A percentile compares a stretch with the other conserved stretches of the same genome.
Conservation (phyloP, 2,113 vertebrate species). For the Neodon shergylaensis region DNA sequence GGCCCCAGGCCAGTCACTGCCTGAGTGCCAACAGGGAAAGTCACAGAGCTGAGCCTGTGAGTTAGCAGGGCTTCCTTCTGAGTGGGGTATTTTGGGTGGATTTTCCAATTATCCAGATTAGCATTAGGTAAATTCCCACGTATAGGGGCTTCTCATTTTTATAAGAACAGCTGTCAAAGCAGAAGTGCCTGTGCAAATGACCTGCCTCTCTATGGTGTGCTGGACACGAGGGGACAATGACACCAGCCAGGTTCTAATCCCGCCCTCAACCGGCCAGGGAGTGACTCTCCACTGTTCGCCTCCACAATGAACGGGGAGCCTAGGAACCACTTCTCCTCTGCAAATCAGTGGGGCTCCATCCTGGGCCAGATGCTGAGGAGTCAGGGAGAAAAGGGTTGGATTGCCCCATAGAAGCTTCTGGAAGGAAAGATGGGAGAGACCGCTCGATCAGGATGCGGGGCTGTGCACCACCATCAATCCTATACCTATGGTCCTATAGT, state of each 20-base stretch:
- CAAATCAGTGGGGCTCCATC: neutral
- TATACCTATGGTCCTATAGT: too few species aligned
- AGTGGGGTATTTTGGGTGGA: conserved; percentile 68
- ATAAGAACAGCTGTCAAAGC: conserved; percentile 48
- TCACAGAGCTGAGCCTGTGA: neutral
- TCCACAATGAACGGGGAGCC: neutral
- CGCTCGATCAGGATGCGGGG: neutral
- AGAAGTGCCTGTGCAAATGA: neutral
- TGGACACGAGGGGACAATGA: neutral
- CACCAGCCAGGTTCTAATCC: neutral
- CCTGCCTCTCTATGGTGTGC: neutral
- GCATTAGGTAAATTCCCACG: conserved; percentile 64
- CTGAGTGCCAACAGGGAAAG: neutral
- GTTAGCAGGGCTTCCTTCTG: conserved; percentile 30
- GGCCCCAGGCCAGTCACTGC: conserved; percentile 7
- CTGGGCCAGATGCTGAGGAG: neutral
- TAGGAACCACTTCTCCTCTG: neutral
- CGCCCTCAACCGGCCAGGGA: neutral
- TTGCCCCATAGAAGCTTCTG: neutral
- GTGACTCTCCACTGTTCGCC: neutral
- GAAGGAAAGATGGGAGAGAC: neutral
- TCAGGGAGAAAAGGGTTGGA: neutral
- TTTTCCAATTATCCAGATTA: conserved; percentile 64
- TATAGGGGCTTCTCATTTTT: conserved; percentile 13
- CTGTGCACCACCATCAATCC: neutral